Evolutionary conservation across 2,113 vertebrate genomes (phyloP), one percentile per base, ranked within the genome.

Genomic region (Crotalus helleri): DNA sequence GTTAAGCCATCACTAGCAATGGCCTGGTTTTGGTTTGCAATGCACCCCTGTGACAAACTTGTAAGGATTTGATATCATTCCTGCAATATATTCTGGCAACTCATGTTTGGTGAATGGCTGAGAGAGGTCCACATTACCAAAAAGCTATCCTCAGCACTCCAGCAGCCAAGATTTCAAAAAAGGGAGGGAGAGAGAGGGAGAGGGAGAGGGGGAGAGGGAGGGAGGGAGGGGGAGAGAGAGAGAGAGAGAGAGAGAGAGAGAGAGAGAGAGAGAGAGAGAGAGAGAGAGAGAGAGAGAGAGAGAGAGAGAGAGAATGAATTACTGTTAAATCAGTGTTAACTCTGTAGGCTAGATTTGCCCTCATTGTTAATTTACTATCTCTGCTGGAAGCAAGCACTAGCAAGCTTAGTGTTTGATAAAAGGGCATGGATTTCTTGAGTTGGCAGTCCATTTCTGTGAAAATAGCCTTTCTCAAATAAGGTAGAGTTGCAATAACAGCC

Each of bases 361-460:
- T 87, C 81, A n/a, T 90, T 64, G 23, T 90, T 93, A 85, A 93
- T 93, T 64, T 93, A 93, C 90, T 90, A 86, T 86, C 89, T 96
- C 96, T 95, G 94, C 93, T 95, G 95, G 96, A 94, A 93, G 61
- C 46, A 92, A 94, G 13, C 57, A 26, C 55, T 85, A 86, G 93
- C 91, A 95, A 95, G 90, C 85, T 87, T 88, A 91, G 53, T 93
- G 91, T 95, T 0, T 95, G 95, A 95, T 94, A 95, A 95, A 93
- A 92, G 91, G 92, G 39, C 93, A 91, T 0, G 5, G 23, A 90
- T 33, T 94, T 7, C 7, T 92, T 90, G 33, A 85, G 85, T 11
- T 90, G 61, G 26, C 93, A 95, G 93, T 95, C 93, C 93, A 91
- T 96, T 90, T 46, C 95, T 93, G 95, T 91, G 94, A 94, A 92